phyloP scores from a whole-genome alignment of 2,888 invertebrate genomes.

The Carterocephalus palaemon region DNA sequence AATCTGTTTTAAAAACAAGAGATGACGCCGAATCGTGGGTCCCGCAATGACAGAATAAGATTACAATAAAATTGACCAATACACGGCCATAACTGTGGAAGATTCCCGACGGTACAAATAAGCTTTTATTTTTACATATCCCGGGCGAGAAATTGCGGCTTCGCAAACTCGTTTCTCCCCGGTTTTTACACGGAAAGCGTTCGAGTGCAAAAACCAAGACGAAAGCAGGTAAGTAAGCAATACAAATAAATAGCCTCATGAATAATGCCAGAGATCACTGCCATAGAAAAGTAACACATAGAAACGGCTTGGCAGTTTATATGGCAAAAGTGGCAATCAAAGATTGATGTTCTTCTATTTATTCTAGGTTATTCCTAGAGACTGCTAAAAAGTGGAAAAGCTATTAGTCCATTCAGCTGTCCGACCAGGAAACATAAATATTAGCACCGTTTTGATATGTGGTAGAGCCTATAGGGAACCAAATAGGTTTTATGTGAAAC shows the following conservation, averaged over 20 bases:
- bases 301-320: constrained; percentile 1
- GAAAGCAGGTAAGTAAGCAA: constrained; percentile 64
- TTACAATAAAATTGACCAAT: constrained; percentile 8
- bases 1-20: no score
- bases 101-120: constrained; percentile 3
- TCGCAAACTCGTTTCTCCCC: constrained; percentile 8
- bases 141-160: constrained; percentile 15
- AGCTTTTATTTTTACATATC: constrained; percentile 21
- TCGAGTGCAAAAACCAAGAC: constrained; percentile 33
- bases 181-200: constrained; percentile 28
- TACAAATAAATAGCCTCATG: constrained; percentile 74
- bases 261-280: constrained; percentile 55
- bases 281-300: constrained; percentile 7
- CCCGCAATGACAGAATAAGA: background rate
- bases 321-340: no score
- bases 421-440: no score
- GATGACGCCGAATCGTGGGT: no score
- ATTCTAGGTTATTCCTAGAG: no score
- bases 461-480: no score
- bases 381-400: no score
- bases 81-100: background rate
- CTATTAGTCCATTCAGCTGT: no score
- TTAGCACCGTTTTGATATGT: no score
- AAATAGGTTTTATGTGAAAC: no score
- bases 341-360: no score